Evolutionary conservation across 2,797 vertebrate genomes (phyloP).

Genomic region (Loriculus beryllinus): DNA sequence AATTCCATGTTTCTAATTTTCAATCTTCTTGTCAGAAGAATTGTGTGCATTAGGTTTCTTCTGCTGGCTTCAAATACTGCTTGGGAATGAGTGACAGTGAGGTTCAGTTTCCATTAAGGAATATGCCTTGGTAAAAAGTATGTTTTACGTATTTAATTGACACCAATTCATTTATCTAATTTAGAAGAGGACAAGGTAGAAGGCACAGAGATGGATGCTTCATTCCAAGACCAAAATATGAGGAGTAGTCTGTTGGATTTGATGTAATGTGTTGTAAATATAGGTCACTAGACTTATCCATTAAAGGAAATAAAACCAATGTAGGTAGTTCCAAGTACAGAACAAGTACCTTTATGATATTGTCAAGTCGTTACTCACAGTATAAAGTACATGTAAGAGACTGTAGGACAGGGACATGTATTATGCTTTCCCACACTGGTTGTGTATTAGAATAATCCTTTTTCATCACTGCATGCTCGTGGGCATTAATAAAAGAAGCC

Average conservation of each 20-base stretch:
- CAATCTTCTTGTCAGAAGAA: neutral
- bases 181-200: neutral
- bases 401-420: neutral
- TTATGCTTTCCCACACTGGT: neutral
- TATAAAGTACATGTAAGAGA: neutral
- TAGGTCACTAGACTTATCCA: neutral
- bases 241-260: neutral
- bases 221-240: neutral
- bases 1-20: neutral
- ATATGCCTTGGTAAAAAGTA: neutral
- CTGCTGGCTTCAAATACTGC: neutral
- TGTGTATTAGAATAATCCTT: neutral
- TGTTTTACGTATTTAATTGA: neutral
- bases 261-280: neutral
- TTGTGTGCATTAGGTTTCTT: neutral
- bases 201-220: neutral
- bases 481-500: neutral
- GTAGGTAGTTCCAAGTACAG: neutral
- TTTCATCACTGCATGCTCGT: neutral
- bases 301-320: neutral
- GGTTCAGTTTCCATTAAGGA: neutral
- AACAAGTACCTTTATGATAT: neutral
- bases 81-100: neutral
- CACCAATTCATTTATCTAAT: neutral
- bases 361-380: neutral